phyloP scores from a whole-genome alignment of 35 echinoderm and acorn worm genomes.

The Lytechinus pictus region DNA sequence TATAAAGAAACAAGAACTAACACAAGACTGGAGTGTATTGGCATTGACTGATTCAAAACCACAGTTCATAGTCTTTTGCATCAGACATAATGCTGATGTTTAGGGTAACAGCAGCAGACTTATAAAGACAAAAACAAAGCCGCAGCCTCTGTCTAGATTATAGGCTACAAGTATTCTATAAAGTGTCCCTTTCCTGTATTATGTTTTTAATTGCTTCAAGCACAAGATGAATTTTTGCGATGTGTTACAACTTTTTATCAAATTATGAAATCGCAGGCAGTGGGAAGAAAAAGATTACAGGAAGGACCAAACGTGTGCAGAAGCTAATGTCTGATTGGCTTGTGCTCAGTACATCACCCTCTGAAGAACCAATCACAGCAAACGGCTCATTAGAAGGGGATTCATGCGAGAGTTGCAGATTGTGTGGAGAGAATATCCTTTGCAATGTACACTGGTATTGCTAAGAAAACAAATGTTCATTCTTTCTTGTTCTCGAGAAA shows the following conservation, averaged over 20 bases:
- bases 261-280: background rate
- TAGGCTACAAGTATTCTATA: no score
- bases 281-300: background rate
- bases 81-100: no score
- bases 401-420: slow-evolving; percentile 27
- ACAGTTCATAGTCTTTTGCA: no score
- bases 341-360: background rate
- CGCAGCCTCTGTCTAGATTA: no score
- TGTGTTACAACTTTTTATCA: background rate
- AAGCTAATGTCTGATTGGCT: slow-evolving; percentile 59
- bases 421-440: slow-evolving; percentile 60
- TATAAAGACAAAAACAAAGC: no score
- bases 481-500: no score
- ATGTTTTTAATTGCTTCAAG: no score
- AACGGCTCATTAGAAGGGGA: background rate
- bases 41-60: no score
- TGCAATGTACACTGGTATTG: background rate
- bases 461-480: background rate
- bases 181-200: no score
- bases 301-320: background rate
- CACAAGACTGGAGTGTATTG: no score
- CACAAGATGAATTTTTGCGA: background rate
- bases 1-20: no score
- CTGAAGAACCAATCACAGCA: slow-evolving; percentile 39
- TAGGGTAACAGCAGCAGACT: no score